Base-by-base conservation (phyloP, 2,888 invertebrate species). In the Dioctria linearis region DNA sequence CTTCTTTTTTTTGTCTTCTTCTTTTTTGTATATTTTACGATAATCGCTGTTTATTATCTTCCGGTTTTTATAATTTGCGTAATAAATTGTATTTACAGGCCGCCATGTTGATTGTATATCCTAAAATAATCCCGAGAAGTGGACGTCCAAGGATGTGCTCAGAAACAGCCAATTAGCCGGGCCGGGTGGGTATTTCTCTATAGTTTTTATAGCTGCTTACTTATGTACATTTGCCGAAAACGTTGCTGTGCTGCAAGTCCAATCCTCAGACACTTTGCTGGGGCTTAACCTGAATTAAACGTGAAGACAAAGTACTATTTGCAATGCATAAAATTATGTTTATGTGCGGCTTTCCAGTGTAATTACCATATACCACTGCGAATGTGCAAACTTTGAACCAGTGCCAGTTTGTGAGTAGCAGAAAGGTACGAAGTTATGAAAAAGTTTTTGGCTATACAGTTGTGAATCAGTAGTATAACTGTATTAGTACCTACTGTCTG, bases 311-410 rank as follows among this genome's bases (percentile, higher is more conserved):
- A 76, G 63, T 76, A 46, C 76, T 63, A 76, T 76, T 76, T 76
- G 63, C 76, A 76, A 63, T 76, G 76, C 76, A 76, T 63, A 76
- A 76, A 76, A 63, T 76, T 76, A 76, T 63, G 76, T 63, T 76
- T 76, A 76, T 76, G 76, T 63, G 76, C 61, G 63, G 63, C 76
- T 63, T 76, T 76, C 76, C 76, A 46, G 76, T 61, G 63, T 76
- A 76, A 76, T 76, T 76, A 76, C 76, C 76, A 76, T 76, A 76
- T 76, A 76, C 76, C 76, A 61, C 51, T 76, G 76, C 63, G 76
- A 76, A 76, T 76, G 76, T 76, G 78, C 78, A 78, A 78, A 66
- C 63, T 78, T 78, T 78, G 63, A 78, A 78, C 66, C 65, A 65
- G 66, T 78, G 66, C 78, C 78, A 78, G 66, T 63, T 25, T 49